These are phyloP conservation scores for Scaptomyza montana DNA, from an alignment of 1,140 invertebrate species.

Conservation along the genomic window DNA sequence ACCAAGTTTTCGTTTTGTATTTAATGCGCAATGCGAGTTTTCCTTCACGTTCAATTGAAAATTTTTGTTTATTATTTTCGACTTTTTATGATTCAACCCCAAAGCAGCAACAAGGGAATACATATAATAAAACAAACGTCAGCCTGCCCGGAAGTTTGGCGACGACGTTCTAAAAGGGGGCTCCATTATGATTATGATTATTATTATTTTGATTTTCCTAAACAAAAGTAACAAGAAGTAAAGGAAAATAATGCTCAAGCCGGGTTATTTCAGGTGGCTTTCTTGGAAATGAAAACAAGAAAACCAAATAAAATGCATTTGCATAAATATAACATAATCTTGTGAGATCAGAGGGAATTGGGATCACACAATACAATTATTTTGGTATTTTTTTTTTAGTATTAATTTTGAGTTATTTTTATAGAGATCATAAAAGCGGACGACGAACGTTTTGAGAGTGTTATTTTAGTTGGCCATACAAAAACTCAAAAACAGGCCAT, in stretches of 20 bases:
- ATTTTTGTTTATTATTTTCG: conserved; percentile 79
- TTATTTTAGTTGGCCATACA: conserved; percentile 64
- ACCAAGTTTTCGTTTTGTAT: conserved; percentile 39
- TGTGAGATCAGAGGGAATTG: too few relatives aligned
- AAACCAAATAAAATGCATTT: conserved; percentile 18
- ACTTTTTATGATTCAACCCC: conserved; percentile 81
- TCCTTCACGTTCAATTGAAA: conserved; percentile 81
- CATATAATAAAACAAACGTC: conserved; percentile 36
- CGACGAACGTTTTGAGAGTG: conserved; percentile 51
- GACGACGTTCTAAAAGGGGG: conserved; percentile 33
- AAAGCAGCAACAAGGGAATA: conserved; percentile 20
- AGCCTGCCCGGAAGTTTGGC: conserved; percentile 72
- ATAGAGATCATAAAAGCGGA: conserved; percentile 46
- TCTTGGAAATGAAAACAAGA: conserved; percentile 32
- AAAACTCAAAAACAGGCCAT: conserved; percentile 33
- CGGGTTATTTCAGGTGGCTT: conserved; percentile 61
- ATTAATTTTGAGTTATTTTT: conserved; percentile 55
- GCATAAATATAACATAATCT: conserved; percentile 1
- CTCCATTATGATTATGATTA: conserved; percentile 52
- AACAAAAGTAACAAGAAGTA: conserved; percentile 21
- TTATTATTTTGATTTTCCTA: conserved; percentile 47
- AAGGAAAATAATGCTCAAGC: conserved; percentile 18
- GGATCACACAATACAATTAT: too few relatives aligned
- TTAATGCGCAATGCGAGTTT: conserved; percentile 76
- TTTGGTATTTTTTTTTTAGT: conserved; percentile 25